Evolutionary conservation across 2,797 vertebrate species (phyloP).

Genomic region (Intellagama lesueurii): DNA sequence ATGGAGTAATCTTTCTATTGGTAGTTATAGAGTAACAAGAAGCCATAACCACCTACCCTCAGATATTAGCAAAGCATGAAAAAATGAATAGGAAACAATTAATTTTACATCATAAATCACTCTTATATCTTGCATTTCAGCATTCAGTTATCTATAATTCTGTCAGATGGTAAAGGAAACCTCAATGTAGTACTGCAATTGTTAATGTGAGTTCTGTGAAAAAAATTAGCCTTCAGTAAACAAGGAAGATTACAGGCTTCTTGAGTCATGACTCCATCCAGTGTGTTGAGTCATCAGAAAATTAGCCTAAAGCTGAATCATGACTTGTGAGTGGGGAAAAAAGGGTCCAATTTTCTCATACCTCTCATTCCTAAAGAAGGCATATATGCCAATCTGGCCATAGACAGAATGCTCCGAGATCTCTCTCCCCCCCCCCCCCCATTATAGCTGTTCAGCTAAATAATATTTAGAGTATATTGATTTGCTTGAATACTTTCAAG

Average conservation of each 20-base stretch:
- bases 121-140: not conserved
- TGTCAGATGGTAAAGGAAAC: not conserved
- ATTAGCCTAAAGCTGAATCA: not conserved
- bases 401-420: not conserved
- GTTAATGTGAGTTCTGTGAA: not conserved
- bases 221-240: not conserved
- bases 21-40: not conserved
- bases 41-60: not conserved
- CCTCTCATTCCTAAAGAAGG: not conserved
- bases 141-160: not conserved
- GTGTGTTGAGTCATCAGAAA: not conserved
- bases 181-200: not conserved
- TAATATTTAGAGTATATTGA: too few species aligned
- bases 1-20: not conserved
- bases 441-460: not conserved
- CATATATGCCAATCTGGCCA: not conserved
- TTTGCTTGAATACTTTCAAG: not conserved
- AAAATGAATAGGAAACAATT: not conserved
- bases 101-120: not conserved
- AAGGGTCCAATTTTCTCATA: not conserved
- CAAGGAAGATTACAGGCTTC: not conserved
- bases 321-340: not conserved
- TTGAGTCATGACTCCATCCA: conserved; percentile 3
- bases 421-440: not conserved
- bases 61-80: not conserved